Conservation (phyloP, 2,888 invertebrate genomes). For the Tanytarsus gracilentus region DNA sequence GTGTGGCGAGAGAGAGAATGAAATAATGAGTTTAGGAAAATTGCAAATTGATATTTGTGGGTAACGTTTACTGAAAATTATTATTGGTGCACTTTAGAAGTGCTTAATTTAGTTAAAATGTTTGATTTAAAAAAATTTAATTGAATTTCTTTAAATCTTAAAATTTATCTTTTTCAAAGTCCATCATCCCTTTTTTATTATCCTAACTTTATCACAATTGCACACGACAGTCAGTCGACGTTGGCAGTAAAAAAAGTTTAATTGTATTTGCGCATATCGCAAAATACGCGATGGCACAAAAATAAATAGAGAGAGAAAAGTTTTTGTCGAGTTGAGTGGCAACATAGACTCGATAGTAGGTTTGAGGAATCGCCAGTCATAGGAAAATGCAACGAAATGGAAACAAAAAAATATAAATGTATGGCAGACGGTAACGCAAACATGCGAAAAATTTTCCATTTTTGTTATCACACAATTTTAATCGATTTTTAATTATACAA, state of each 20-base stretch:
- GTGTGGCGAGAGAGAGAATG: not conserved
- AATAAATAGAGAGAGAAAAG: not conserved
- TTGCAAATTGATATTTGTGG: no score
- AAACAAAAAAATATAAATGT: not conserved
- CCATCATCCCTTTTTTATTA: not conserved
- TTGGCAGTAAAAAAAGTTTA: not conserved
- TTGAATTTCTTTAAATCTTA: no score
- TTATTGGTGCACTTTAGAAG: no score
- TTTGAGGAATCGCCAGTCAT: not conserved
- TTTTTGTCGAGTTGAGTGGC: not conserved
- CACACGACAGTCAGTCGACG: no score
- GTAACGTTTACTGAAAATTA: no score
- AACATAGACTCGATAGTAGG: not conserved
- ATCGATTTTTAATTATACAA: slow-evolving; percentile 29
- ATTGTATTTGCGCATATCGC: slow-evolving; percentile 1
- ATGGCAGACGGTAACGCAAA: slow-evolving; percentile 1
- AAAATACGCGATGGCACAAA: not conserved
- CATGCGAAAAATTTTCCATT: not conserved
- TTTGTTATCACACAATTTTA: slow-evolving; percentile 27
- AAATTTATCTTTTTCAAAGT: no score
- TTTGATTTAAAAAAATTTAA: no score
- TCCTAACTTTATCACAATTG: no score
- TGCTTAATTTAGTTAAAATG: no score
- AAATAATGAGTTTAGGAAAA: no score
- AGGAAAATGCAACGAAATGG: slow-evolving; percentile 9